Base-by-base conservation (phyloP, 2,797 vertebrate genomes). In the Pterois miles region DNA sequence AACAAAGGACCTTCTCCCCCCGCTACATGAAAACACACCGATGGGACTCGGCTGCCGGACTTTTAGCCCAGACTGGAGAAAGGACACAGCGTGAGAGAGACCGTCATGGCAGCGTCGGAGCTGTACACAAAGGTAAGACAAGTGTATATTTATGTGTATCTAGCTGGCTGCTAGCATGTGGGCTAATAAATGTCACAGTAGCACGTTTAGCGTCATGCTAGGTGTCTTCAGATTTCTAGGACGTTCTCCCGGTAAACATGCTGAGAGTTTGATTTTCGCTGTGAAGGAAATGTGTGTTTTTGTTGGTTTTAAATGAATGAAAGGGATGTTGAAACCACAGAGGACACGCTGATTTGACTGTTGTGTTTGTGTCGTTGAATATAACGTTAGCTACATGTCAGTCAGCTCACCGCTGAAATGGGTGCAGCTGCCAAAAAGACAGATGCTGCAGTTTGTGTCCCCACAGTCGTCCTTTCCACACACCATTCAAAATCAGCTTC, bases 51-150 rank as follows among this genome's bases (percentile, higher is more conserved):
- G 70, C 82, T 70, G 71, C 81, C 69, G 88, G 91, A 93, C 78
- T 50, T 84, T 80, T 80, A 86, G 85, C 83, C 82, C 83, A 79
- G 85, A 92, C 81, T 73, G 90, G 90, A 84, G 88, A 67, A 64
- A 90, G 86, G 84, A 91, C 86, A 65, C 48, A 86, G 83, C 81
- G 87, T 65, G 72, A 33, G 76, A 89, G 72, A 40, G 73, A 88
- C 78, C 86, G 93, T 87, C 92, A 98, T 98, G 97, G 97, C 97
- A 93, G 97, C 97, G 91, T 97, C 96, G 59, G 97, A 98, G 95
- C 97, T 98, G 69, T 98, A 97, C 93, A 98, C 97, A 81, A 98
- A 98, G 97, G 97, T 98, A 95, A 95, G 57, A 53, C 78, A 52
- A 78, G 66, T 65, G 68, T 20, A 68, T 7, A 3, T 81, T 52